These are phyloP conservation scores for Strix aluco DNA, from an alignment of 2,113 vertebrate species.

Conservation along the genomic window DNA sequence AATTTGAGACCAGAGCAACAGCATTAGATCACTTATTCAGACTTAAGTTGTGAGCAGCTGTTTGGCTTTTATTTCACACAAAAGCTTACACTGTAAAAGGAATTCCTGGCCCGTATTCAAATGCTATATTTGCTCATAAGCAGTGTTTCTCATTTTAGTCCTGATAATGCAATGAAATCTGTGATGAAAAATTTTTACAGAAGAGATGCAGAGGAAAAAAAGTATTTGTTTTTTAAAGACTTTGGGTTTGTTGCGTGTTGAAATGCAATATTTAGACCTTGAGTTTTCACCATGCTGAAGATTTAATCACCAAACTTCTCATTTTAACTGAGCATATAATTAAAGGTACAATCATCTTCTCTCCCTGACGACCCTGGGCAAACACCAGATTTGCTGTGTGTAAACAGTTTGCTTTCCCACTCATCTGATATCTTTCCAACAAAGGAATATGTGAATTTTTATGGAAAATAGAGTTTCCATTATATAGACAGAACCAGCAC, in stretches of 20 bases:
- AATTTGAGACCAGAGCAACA: conserved; percentile 55
- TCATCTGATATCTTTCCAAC: background rate
- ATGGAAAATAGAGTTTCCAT: background rate
- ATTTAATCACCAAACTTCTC: background rate
- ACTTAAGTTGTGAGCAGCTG: conserved; percentile 67
- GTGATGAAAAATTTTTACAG: conserved; percentile 46
- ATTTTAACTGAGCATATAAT: background rate
- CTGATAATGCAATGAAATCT: conserved; percentile 62
- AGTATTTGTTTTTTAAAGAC: background rate
- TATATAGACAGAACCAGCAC: background rate
- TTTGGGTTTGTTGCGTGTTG: background rate
- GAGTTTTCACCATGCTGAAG: background rate
- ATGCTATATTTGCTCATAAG: conserved; percentile 59
- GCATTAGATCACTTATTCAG: conserved; percentile 60
- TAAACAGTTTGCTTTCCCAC: background rate
- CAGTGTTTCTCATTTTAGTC: conserved; percentile 62
- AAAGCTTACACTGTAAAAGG: conserved; percentile 57
- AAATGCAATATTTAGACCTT: background rate
- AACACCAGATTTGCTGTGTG: background rate
- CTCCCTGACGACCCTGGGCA: background rate
- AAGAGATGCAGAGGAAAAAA: background rate
- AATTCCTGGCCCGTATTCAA: conserved; percentile 67
- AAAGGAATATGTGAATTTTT: background rate
- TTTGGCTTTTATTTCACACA: conserved; percentile 70
- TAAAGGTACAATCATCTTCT: background rate